These are phyloP conservation scores for Aratinga solstitialis DNA, from an alignment of 2,797 vertebrate genomes.

Conservation along the genomic window DNA sequence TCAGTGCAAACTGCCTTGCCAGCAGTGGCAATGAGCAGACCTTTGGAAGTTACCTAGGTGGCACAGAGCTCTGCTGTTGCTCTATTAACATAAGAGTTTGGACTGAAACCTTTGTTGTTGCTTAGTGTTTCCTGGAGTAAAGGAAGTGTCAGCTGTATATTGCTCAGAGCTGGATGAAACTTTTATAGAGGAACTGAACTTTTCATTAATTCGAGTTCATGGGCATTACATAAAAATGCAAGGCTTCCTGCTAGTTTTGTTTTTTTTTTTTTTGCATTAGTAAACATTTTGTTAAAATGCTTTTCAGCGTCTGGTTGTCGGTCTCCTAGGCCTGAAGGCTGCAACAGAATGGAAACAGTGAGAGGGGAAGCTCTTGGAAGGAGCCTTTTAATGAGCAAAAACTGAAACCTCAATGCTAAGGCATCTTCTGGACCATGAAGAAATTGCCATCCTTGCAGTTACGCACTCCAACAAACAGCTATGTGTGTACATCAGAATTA, in stretches of 20 bases:
- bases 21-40: background rate
- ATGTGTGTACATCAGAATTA: rapidly evolving
- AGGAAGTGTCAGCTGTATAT: constrained; percentile 54
- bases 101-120: constrained; percentile 17
- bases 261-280: constrained; percentile 4
- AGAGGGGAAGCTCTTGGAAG: background rate
- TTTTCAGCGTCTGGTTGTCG: background rate
- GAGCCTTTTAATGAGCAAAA: background rate
- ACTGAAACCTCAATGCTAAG: background rate
- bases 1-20: background rate
- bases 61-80: background rate
- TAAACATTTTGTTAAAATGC: constrained; percentile 48
- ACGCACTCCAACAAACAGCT: background rate
- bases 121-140: constrained; percentile 44
- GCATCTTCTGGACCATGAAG: background rate
- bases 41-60: background rate
- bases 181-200: constrained; percentile 69
- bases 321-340: background rate
- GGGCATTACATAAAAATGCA: constrained; percentile 34
- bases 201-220: constrained; percentile 59
- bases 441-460: background rate
- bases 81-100: constrained; percentile 1
- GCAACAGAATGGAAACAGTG: background rate
- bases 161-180: constrained; percentile 61
- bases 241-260: constrained; percentile 15